Evolutionary conservation across 2,888 invertebrate genomes (phyloP).

Genomic region (Zhuqinia jingwanae): DNA sequence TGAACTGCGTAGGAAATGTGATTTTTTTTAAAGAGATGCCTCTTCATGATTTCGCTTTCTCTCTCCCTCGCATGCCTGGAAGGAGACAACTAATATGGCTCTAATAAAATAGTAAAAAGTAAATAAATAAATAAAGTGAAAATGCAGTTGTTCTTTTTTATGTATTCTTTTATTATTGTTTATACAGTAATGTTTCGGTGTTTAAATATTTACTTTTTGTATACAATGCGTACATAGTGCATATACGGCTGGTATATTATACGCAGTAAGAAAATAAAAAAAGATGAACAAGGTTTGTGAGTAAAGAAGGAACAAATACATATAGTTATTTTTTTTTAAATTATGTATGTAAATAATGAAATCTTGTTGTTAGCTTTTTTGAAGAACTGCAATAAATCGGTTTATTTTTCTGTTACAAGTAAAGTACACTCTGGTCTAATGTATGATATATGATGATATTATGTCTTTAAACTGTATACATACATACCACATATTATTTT

Average conservation of each 20-base stretch:
- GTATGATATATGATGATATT: too few relatives aligned
- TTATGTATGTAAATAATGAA: too few relatives aligned
- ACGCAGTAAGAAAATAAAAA: too few relatives aligned
- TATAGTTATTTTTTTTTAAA: slow-evolving; percentile 25
- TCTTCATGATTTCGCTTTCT: slow-evolving; percentile 49
- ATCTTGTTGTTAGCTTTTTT: too few relatives aligned
- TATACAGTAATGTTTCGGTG: background rate
- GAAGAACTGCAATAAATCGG: too few relatives aligned
- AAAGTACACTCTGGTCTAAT: too few relatives aligned
- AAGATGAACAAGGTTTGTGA: too few relatives aligned
- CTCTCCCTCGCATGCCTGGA: background rate
- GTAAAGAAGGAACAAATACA: background rate
- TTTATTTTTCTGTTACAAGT: too few relatives aligned
- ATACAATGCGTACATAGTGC: background rate
- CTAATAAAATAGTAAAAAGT: background rate
- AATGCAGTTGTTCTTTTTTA: slow-evolving; percentile 4
- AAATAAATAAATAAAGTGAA: background rate
- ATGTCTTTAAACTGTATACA: too few relatives aligned
- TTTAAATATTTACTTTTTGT: background rate
- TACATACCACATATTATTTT: too few relatives aligned
- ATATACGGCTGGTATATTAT: too few relatives aligned
- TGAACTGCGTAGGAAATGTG: slow-evolving; percentile 60
- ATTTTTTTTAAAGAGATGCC: slow-evolving; percentile 57
- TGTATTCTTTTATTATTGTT: slow-evolving; percentile 15
- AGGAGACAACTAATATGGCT: slow-evolving; percentile 4